Conservation (phyloP, 2,113 vertebrate genomes). For the Nyctereutes procyonoides region DNA sequence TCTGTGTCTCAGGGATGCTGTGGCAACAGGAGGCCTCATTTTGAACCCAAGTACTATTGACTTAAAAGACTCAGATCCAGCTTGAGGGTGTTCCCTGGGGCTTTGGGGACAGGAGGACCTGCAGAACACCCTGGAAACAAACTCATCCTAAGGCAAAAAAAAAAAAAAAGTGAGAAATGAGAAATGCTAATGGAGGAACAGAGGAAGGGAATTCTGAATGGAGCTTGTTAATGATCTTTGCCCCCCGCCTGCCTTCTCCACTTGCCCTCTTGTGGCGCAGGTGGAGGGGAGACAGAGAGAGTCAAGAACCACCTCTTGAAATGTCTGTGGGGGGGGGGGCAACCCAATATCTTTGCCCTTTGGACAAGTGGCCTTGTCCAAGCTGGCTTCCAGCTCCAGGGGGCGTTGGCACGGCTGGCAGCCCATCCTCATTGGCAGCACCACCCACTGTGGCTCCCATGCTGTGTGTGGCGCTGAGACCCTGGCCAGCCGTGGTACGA, state of each 20-base stretch:
- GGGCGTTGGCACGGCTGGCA: accelerated
- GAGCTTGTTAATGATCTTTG: too few species aligned
- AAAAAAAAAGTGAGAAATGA: background rate
- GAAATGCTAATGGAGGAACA: accelerated
- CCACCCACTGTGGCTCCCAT: background rate
- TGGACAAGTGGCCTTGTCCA: background rate
- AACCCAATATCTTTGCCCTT: accelerated
- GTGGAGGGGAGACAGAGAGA: accelerated
- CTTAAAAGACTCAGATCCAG: background rate
- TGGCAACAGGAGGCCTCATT: background rate
- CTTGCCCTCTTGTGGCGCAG: accelerated
- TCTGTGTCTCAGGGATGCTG: accelerated
- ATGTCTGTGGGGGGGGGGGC: accelerated
- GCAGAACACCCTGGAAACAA: background rate
- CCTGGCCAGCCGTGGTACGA: background rate
- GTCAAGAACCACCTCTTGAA: too few species aligned
- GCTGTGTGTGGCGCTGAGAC: background rate
- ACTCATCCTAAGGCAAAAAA: background rate
- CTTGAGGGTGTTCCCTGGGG: background rate
- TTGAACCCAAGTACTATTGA: background rate
- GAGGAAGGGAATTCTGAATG: background rate
- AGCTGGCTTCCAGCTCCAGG: accelerated
- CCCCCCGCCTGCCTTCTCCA: background rate
- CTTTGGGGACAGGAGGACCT: accelerated
- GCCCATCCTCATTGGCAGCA: accelerated